These are phyloP conservation scores for Nomada fabriciana DNA, from an alignment of 2,888 invertebrate species.

Conservation along the genomic window DNA sequence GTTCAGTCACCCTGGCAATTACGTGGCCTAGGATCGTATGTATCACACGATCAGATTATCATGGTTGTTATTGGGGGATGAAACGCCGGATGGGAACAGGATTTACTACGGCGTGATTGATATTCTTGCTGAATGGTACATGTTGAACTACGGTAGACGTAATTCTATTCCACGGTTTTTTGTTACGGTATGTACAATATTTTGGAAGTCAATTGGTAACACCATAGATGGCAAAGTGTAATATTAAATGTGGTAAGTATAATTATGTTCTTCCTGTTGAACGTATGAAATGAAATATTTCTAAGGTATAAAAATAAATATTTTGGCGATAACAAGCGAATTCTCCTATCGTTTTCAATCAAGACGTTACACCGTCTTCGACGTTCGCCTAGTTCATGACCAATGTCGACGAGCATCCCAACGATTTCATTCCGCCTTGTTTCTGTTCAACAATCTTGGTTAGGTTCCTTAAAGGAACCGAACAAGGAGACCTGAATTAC, in stretches of 20 bases:
- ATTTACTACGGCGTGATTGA: neutral
- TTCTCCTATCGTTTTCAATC: slow-evolving; percentile 30
- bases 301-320: no score
- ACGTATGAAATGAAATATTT: neutral
- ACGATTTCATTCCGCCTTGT: slow-evolving; percentile 38
- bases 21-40: no score
- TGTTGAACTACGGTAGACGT: neutral
- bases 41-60: slow-evolving; percentile 6
- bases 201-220: no score
- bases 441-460: slow-evolving; percentile 36
- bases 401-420: slow-evolving; percentile 34
- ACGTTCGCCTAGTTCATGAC: neutral
- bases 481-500: slow-evolving; percentile 60
- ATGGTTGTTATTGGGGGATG: neutral
- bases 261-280: no score
- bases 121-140: slow-evolving; percentile 5
- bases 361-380: slow-evolving; percentile 26
- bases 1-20: slow-evolving; percentile 1
- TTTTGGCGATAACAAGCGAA: neutral
- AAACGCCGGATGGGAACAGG: neutral
- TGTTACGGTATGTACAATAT: no score
- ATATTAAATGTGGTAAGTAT: no score
- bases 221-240: no score
- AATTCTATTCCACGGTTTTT: neutral
- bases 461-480: slow-evolving; percentile 47